phyloP scores from a whole-genome alignment of 2,888 invertebrate species.

The Unio delphinus region DNA sequence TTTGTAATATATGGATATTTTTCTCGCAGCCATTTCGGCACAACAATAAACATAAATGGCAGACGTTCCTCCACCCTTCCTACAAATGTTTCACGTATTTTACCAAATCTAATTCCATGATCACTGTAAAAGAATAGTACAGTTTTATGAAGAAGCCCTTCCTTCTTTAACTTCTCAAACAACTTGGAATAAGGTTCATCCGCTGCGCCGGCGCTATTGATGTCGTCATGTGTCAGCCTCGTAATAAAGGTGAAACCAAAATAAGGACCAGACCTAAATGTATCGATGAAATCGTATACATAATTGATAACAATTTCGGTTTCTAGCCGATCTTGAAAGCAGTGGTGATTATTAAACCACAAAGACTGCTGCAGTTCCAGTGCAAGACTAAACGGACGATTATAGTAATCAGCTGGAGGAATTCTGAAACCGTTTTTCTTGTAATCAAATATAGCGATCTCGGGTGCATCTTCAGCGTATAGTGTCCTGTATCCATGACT shows the following conservation, averaged over 20 bases:
- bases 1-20: constrained; percentile 77
- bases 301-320: constrained; percentile 79
- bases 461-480: constrained; percentile 87
- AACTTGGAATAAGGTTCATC: constrained; percentile 79
- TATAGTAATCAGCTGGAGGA: constrained; percentile 90
- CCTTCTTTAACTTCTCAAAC: constrained; percentile 73
- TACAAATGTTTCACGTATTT: constrained; percentile 85
- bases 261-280: constrained; percentile 77
- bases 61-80: constrained; percentile 85
- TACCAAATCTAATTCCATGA: constrained; percentile 91
- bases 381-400: constrained; percentile 82
- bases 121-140: constrained; percentile 79
- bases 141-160: constrained; percentile 47
- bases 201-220: constrained; percentile 83
- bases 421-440: constrained; percentile 81
- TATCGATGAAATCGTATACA: constrained; percentile 74
- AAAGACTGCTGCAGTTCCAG: constrained; percentile 62
- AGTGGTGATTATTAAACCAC: constrained; percentile 70
- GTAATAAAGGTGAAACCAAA: constrained; percentile 90
- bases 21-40: constrained; percentile 82
- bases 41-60: constrained; percentile 82
- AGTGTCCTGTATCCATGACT: constrained; percentile 83
- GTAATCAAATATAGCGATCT: constrained; percentile 87
- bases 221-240: constrained; percentile 86
- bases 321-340: constrained; percentile 81